Evolutionary conservation across 2,113 vertebrate genomes (phyloP).

Genomic region (Hiodon alosoides): DNA sequence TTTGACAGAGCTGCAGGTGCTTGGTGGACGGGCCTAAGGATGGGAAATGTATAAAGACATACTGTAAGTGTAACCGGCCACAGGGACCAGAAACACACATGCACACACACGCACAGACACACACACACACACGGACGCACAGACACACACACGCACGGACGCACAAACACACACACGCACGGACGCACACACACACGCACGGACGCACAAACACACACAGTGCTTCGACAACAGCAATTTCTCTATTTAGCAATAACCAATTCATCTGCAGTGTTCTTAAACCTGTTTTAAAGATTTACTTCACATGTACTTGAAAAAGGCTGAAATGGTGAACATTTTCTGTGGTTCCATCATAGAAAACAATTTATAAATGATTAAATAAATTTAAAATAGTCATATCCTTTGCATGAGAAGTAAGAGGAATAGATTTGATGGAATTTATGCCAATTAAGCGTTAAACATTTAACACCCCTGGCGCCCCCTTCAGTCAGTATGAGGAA

Average conservation of each 20-base stretch:
- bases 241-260: neutral
- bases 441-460: neutral
- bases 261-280: no score
- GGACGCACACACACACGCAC: no score
- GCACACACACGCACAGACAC: neutral
- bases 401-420: no score
- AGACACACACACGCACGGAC: neutral
- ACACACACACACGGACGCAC: neutral
- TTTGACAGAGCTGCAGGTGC: constrained; percentile 70
- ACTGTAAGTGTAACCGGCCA: constrained; percentile 16
- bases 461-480: neutral
- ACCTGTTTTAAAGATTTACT: no score
- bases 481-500: constrained; percentile 12
- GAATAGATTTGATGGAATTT: no score
- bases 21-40: constrained; percentile 61
- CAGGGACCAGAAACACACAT: neutral
- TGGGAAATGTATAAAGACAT: constrained; percentile 9
- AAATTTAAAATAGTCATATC: no score
- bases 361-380: no score
- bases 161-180: constrained; percentile 5
- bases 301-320: no score
- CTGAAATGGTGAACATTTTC: no score
- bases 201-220: no score
- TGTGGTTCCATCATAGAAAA: no score
- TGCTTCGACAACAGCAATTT: no score